Percentiles rank a stretch among this genome's conserved stretches.
phyloP scores from a whole-genome alignment of 1,140 invertebrate genomes.

The Panulirus ornatus region DNA sequence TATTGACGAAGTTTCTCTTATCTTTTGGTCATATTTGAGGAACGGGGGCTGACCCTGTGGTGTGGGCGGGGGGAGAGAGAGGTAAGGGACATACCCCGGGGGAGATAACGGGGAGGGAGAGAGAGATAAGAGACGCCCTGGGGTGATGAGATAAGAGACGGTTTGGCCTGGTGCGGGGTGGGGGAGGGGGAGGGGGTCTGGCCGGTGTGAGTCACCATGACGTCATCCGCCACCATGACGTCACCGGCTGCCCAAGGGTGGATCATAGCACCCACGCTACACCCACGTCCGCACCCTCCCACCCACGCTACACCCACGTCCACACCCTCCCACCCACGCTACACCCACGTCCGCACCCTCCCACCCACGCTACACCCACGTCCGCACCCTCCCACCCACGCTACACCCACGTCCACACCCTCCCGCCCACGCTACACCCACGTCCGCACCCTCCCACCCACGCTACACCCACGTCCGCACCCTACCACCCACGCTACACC shows the following conservation, averaged over 20 bases:
- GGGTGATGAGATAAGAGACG: no score
- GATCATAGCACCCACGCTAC: not conserved
- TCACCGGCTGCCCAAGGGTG: conserved; percentile 18
- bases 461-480: no score
- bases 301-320: not conserved
- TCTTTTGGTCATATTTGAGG: no score
- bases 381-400: not conserved
- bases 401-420: not conserved
- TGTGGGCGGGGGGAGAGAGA: no score
- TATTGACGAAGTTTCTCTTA: no score
- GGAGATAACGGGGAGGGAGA: no score
- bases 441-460: not conserved
- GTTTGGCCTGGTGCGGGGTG: no score
- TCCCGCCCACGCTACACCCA: no score
- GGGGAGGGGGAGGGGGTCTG: not conserved
- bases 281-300: not conserved
- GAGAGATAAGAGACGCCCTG: no score
- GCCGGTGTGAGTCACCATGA: conserved; percentile 1
- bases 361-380: not conserved
- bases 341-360: not conserved
- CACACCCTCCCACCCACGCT: not conserved
- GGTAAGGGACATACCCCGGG: no score
- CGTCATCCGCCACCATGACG: conserved; percentile 35
- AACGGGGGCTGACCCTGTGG: not conserved
- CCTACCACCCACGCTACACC: no score